Evolutionary conservation across 2,888 invertebrate genomes (phyloP).

Genomic region (Biston stratarius): DNA sequence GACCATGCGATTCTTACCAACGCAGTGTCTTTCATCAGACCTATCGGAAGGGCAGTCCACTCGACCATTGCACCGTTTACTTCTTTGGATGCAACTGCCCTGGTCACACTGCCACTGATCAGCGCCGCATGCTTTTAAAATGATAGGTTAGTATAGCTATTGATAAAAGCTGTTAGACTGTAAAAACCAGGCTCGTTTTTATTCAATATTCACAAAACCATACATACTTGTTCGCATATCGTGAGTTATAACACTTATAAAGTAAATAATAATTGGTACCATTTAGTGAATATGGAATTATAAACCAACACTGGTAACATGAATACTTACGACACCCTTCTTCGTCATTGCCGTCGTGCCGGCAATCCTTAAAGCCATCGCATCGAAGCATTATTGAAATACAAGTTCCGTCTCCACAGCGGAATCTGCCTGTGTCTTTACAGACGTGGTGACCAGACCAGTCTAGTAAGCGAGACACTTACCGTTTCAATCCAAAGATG

Average conservation of each 20-base stretch:
- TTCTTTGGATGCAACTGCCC: conserved; percentile 88
- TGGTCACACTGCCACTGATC: conserved; percentile 92
- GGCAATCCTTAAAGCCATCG: conserved; percentile 91
- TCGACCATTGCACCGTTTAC: conserved; percentile 88
- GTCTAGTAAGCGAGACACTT: conserved; percentile 64
- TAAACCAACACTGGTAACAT: neutral
- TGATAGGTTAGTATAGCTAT: conserved; percentile 42
- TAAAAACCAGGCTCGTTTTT: conserved; percentile 30
- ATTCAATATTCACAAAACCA: conserved; percentile 12
- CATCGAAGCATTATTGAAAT: conserved; percentile 90
- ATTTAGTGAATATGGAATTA: conserved; percentile 16
- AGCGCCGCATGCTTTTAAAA: conserved; percentile 87
- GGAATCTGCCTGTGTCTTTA: conserved; percentile 86
- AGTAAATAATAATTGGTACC: neutral
- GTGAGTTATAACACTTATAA: neutral
- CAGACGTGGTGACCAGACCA: conserved; percentile 76
- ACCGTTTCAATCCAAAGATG: conserved; percentile 59
- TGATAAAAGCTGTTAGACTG: conserved; percentile 34
- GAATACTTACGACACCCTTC: conserved; percentile 87
- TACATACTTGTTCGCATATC: neutral
- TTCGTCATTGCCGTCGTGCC: conserved; percentile 88
- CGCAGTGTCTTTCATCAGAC: conserved; percentile 91
- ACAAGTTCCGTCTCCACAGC: conserved; percentile 91
- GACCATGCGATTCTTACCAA: conserved; percentile 68
- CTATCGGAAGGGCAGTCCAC: conserved; percentile 90